Percentiles rank a stretch among this genome's conserved stretches.
Conservation (phyloP, 2,797 vertebrate genomes). For the Phoxinus dragarum region DNA sequence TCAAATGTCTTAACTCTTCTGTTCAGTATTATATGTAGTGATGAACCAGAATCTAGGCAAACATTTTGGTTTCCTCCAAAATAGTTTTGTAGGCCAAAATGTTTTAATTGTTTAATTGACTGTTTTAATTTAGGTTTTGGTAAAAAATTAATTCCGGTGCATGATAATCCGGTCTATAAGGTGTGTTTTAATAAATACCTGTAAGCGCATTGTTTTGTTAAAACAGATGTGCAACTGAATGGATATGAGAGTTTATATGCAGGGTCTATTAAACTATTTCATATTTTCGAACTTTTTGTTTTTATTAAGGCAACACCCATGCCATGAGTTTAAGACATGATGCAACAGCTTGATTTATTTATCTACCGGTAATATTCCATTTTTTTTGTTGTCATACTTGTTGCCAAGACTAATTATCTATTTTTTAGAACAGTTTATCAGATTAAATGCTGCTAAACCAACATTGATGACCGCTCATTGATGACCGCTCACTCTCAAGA, state of each 20-base stretch:
- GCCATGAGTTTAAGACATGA: neutral
- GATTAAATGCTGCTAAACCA: slow-evolving; percentile 23
- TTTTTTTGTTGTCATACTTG: neutral
- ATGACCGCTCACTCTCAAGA: slow-evolving; percentile 4
- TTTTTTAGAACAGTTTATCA: slow-evolving; percentile 7
- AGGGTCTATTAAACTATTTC: neutral
- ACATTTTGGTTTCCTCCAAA: neutral
- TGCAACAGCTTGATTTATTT: neutral
- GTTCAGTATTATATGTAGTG: neutral
- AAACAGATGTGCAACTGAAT: neutral
- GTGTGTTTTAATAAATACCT: neutral
- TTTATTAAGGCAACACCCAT: neutral
- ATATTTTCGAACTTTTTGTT: neutral
- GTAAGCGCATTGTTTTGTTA: neutral
- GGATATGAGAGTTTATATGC: neutral
- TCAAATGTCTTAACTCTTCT: neutral
- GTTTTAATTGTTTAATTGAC: neutral
- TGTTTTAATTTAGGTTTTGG: neutral
- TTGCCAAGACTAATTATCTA: neutral
- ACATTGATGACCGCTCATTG: slow-evolving; percentile 2
- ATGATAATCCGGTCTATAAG: neutral
- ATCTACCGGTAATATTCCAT: neutral
- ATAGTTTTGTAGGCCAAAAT: neutral
- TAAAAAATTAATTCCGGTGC: neutral
- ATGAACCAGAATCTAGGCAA: neutral